phyloP scores from a whole-genome alignment of 1,140 invertebrate species.

The Aphis gossypii region DNA sequence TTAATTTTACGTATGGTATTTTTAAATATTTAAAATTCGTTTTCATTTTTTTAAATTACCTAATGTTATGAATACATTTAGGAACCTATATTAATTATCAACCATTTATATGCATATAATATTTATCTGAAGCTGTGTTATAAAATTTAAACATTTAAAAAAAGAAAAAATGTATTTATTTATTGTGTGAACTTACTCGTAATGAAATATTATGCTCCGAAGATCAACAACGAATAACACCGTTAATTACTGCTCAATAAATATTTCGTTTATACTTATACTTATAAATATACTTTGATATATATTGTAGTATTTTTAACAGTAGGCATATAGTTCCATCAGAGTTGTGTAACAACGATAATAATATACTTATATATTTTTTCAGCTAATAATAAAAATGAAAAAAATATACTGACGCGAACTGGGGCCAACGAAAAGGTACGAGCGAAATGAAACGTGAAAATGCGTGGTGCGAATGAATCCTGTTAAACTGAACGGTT shows the following conservation, averaged over 20 bases:
- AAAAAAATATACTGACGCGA: not conserved
- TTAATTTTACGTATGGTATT: not conserved
- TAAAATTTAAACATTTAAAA: too few species aligned
- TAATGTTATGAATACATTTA: not conserved
- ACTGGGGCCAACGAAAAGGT: not conserved
- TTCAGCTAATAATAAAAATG: not conserved
- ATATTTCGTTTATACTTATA: not conserved
- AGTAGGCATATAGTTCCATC: not conserved
- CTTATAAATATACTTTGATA: not conserved
- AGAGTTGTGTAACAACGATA: not conserved
- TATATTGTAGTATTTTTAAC: not conserved
- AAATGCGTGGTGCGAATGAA: slow-evolving; percentile 31
- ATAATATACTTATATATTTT: not conserved
- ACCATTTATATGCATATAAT: not conserved
- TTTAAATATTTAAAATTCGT: not conserved
- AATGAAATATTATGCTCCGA: not conserved
- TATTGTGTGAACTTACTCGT: not conserved
- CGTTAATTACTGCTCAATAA: not conserved
- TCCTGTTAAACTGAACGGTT: slow-evolving; percentile 48
- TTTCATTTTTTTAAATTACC: not conserved
- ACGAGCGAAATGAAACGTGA: not conserved
- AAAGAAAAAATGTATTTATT: not conserved
- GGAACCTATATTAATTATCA: not conserved
- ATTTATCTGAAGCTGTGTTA: not conserved
- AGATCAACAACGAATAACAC: not conserved